These are phyloP conservation scores for Phalacrocorax carbo DNA, from an alignment of 2,113 vertebrate genomes.

Conservation along the genomic window DNA sequence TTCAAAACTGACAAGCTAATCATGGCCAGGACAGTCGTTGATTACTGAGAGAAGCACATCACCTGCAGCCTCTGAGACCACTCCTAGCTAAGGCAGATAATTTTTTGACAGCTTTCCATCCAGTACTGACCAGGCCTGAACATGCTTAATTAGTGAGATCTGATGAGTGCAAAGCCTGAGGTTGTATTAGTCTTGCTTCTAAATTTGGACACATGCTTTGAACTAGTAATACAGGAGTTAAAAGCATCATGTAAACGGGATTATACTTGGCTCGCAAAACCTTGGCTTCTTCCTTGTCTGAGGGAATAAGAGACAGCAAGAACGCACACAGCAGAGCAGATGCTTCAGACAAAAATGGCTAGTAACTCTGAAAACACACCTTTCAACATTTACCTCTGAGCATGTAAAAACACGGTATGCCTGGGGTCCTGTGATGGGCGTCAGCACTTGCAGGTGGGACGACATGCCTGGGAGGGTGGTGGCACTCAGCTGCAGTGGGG, in stretches of 20 bases:
- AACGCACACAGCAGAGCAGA: background rate
- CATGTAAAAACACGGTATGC: background rate
- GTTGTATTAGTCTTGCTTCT: slow-evolving; percentile 35
- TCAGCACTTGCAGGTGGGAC: background rate
- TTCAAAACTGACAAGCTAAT: background rate
- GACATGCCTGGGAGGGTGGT: background rate
- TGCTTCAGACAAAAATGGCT: background rate
- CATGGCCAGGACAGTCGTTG: background rate
- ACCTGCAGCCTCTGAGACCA: background rate
- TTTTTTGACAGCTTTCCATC: slow-evolving; percentile 4
- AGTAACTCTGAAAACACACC: background rate
- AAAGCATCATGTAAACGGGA: slow-evolving; percentile 42
- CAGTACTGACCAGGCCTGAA: slow-evolving; percentile 52
- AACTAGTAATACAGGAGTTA: slow-evolving; percentile 36
- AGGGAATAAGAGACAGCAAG: background rate
- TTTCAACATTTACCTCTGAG: background rate
- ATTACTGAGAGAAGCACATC: background rate
- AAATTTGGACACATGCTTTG: slow-evolving; percentile 52
- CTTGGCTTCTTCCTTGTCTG: background rate
- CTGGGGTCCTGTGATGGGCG: accelerated
- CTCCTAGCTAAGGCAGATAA: background rate
- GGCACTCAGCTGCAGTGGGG: background rate
- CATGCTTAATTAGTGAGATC: slow-evolving; percentile 42
- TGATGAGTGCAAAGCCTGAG: slow-evolving; percentile 30
- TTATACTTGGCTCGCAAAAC: slow-evolving; percentile 34